Evolutionary conservation across 2,113 vertebrate species (phyloP).

Genomic region (Hyaena hyaena): DNA sequence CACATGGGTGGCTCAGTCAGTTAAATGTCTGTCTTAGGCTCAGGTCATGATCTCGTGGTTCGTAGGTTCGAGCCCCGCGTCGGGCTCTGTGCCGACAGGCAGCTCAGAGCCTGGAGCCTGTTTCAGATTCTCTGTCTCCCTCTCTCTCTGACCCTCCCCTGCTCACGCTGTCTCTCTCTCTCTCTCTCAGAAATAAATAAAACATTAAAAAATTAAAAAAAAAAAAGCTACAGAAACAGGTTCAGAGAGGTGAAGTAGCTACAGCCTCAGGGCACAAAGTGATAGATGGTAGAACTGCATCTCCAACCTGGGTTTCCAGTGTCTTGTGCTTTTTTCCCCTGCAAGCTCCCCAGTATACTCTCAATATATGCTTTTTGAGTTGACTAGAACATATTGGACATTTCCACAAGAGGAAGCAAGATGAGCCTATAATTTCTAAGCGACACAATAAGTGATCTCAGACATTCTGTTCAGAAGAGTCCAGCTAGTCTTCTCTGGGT

Average conservation of each 20-base stretch:
- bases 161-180: too few species aligned
- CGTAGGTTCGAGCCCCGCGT: too few species aligned
- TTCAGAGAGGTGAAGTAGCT: neutral
- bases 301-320: neutral
- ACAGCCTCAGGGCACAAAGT: neutral
- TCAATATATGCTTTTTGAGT: neutral
- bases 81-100: too few species aligned
- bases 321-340: neutral
- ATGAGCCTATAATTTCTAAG: slow-evolving; percentile 6
- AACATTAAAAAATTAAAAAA: too few species aligned
- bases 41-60: too few species aligned
- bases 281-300: neutral
- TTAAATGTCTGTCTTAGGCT: too few species aligned
- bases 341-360: neutral
- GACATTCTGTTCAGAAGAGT: neutral
- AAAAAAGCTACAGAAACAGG: neutral
- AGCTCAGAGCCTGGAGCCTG: too few species aligned
- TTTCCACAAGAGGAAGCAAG: slow-evolving; percentile 28
- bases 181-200: too few species aligned
- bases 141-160: too few species aligned
- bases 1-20: too few species aligned
- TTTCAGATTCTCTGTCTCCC: too few species aligned
- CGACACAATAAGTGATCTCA: neutral
- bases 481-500: neutral
- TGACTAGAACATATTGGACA: neutral